Base-by-base conservation (phyloP, 2,797 vertebrate genomes). In the Gastrophryne carolinensis region DNA sequence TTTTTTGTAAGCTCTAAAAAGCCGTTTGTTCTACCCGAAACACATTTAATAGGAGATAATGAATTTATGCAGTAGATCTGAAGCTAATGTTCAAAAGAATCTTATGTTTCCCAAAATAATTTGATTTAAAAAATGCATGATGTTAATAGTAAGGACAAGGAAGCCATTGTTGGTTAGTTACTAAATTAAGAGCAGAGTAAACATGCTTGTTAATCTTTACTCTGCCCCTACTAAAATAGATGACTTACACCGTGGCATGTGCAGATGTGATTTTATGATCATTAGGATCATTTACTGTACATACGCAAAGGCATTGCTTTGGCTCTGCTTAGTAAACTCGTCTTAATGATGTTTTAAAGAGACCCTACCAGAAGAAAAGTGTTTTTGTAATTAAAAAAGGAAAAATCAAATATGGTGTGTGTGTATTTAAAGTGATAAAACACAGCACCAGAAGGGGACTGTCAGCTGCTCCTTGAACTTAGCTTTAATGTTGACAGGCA, bases 21-120 rank as follows among this genome's bases (percentile, higher is more conserved):
- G 83, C 72, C 82, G 86, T 90, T 94, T 93, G 89, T 94, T 87
- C 86, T 83, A 82, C 67, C 21, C 87, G 85, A 83, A 84, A 91
- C 88, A 87, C 84, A 90, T 90, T 84, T 86, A 92, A 92, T 90
- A 79, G 85, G 89, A 81, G 75, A 86, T 87, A 87, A 92, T 90
- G 90, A 85, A 89, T 90, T 91, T 92, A 88, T 88, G 82, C 85
- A 66, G 13, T 78, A 80, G 73, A 82, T 82, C 80, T 83, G 85
- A 62, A 84, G 84, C 84, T 89, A 87, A 86, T 62, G 85, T 90
- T 83, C 88, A 79, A 75, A 86, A 86, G 83, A 87, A 88, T 87
- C 84, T 80, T 90, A 82, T 83, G 80, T 90, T 93, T 94, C 88
- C 86, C 90, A 89, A 92, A 93, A 91, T 88, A 90, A 87, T 92